Evolutionary conservation across 2,797 vertebrate genomes (phyloP).

Genomic region (Pachyuromys duprasi): DNA sequence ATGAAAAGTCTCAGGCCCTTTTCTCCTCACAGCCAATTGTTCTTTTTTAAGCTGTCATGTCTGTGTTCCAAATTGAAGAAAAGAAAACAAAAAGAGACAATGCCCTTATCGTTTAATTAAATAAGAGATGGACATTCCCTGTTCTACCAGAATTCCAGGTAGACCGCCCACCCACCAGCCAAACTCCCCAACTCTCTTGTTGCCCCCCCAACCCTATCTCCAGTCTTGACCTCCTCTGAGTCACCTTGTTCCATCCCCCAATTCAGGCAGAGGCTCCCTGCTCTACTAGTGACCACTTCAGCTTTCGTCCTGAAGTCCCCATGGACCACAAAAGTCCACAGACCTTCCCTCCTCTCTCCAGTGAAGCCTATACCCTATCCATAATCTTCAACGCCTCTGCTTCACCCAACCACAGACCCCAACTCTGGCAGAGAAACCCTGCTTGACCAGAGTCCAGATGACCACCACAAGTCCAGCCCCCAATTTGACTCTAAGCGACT

Average conservation of each 20-base stretch:
- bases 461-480: not conserved
- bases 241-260: not conserved
- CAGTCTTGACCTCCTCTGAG: not conserved
- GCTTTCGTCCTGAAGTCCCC: not conserved
- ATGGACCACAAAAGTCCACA: fast-evolving
- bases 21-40: not conserved
- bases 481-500: not conserved
- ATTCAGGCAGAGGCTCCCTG: not conserved
- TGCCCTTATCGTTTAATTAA: not conserved
- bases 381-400: not conserved
- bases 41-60: not conserved
- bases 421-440: not conserved
- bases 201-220: not conserved
- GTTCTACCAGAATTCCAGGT: not conserved
- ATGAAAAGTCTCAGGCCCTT: not conserved
- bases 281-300: not conserved
- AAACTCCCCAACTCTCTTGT: not conserved
- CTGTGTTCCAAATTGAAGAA: not conserved
- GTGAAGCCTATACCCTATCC: not conserved
- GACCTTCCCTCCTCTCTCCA: not conserved
- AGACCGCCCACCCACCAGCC: too few relatives aligned
- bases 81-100: not conserved
- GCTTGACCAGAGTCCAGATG: not conserved
- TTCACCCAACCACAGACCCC: not conserved
- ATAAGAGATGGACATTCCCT: not conserved